Percentiles rank a stretch among this genome's conserved stretches.
Conservation (phyloP, 1,140 invertebrate genomes). For the roundworm (Caenorhabditis elegans) region DNA sequence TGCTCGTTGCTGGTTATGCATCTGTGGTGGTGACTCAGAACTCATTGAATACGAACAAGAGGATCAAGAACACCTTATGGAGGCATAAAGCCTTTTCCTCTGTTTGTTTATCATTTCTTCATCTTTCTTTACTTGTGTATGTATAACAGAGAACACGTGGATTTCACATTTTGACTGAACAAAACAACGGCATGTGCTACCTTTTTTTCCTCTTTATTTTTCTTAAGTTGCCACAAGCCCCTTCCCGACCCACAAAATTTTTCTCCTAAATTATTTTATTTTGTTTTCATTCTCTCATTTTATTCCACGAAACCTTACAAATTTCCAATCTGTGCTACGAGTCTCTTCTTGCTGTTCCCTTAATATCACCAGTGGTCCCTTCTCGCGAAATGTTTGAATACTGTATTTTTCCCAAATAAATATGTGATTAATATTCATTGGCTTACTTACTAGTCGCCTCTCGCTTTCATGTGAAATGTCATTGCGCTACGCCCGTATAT, state of each 20-base stretch:
- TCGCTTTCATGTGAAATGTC: background rate
- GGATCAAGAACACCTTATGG: constrained; percentile 14
- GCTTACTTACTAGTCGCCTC: background rate
- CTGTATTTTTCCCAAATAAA: background rate
- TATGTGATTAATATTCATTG: background rate
- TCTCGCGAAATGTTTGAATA: background rate
- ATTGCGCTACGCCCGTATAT: background rate
- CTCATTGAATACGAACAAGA: background rate
- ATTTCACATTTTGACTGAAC: background rate
- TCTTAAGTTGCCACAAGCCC: no score
- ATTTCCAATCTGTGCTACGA: background rate
- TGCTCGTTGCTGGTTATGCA: constrained; percentile 28
- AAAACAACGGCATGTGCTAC: background rate
- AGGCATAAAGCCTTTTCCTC: background rate
- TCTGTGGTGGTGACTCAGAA: constrained; percentile 34
- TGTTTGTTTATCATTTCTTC: background rate
- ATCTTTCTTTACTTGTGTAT: background rate
- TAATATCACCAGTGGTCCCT: background rate
- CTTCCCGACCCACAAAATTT: background rate
- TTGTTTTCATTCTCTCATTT: background rate
- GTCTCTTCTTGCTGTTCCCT: background rate
- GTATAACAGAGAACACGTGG: constrained; percentile 6
- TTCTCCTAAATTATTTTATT: background rate
- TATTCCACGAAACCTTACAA: background rate
- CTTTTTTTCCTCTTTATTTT: background rate